These are phyloP conservation scores for Trichogramma dendrolimi DNA, from an alignment of 2,888 invertebrate species.

Conservation along the genomic window DNA sequence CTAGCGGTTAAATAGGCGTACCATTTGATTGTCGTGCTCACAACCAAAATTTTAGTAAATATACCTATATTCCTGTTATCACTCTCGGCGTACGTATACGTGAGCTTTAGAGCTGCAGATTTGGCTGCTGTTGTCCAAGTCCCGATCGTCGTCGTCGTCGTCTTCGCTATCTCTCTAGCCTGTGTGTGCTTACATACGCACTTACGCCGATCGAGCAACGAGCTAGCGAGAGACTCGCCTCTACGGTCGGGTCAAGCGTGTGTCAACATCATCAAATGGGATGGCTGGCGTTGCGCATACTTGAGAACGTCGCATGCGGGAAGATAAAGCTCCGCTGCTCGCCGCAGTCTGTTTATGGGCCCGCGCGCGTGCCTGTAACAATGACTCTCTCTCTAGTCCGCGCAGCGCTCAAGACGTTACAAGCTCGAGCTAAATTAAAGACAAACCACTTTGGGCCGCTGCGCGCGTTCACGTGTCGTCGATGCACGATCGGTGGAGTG, in stretches of 20 bases:
- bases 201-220: neutral
- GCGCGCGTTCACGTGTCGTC: conserved; percentile 39
- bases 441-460: conserved; percentile 49
- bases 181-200: conserved; percentile 3
- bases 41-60: too few relatives aligned
- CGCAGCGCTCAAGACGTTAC: conserved; percentile 7
- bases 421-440: conserved; percentile 49
- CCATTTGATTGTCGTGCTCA: too few relatives aligned
- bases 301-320: too few relatives aligned
- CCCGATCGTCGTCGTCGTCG: too few relatives aligned
- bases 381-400: neutral
- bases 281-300: neutral
- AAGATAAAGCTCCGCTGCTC: neutral
- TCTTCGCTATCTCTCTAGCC: neutral
- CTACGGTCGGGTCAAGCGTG: neutral
- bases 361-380: neutral
- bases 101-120: too few relatives aligned
- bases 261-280: conserved; percentile 18
- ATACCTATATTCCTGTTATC: too few relatives aligned
- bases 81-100: too few relatives aligned
- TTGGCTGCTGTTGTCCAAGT: too few relatives aligned
- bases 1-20: too few relatives aligned
- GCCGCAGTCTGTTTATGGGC: neutral
- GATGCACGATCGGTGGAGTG: conserved; percentile 27
- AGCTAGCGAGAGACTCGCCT: too few relatives aligned